These are phyloP conservation scores for Murina feae DNA, from an alignment of 2,113 vertebrate species.

Conservation along the genomic window DNA sequence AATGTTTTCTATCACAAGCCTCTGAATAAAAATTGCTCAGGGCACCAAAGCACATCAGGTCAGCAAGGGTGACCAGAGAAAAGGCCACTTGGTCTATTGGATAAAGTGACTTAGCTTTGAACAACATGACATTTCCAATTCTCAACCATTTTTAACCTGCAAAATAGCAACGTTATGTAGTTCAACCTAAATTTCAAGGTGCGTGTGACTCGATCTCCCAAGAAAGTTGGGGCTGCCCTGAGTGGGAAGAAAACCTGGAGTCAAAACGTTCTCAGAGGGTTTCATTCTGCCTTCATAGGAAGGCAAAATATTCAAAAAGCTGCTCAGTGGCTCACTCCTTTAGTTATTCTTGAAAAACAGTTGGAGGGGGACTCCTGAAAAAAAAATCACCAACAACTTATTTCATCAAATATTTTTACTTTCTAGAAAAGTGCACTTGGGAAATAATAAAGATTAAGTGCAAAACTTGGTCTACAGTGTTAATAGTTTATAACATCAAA, in stretches of 20 bases:
- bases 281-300: background rate
- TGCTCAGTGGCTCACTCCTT: background rate
- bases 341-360: background rate
- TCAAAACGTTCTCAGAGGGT: background rate
- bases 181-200: background rate
- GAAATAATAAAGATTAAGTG: conserved; percentile 1
- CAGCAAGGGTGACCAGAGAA: background rate
- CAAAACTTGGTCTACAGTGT: background rate
- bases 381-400: background rate
- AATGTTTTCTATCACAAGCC: background rate
- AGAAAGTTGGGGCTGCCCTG: background rate
- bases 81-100: background rate
- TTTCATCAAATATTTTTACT: background rate
- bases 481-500: background rate
- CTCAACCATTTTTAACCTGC: background rate
- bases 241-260: background rate
- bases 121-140: background rate
- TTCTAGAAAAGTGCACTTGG: background rate
- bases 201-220: background rate
- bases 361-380: background rate
- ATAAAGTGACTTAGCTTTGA: background rate
- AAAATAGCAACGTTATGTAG: background rate
- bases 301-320: background rate
- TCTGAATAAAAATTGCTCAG: background rate
- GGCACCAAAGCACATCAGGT: background rate